Evolutionary conservation across 2,888 invertebrate species (phyloP).

Genomic region (Lasioglossum malachurum): DNA sequence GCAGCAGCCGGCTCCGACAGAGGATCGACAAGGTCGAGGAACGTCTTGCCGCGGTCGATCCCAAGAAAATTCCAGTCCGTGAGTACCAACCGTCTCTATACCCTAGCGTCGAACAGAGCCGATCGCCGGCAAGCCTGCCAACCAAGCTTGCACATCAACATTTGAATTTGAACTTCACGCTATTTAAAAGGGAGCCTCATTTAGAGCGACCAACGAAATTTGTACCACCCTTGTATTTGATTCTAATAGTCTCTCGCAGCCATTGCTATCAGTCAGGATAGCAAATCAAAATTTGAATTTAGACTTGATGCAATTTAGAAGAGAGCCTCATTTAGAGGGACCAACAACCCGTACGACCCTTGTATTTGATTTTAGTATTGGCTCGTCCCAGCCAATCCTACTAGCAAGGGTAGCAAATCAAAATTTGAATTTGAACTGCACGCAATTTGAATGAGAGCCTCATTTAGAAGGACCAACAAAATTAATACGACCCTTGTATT

Average conservation of each 20-base stretch:
- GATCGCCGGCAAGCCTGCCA: conserved; percentile 20
- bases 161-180: background rate
- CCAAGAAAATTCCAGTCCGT: conserved; percentile 97
- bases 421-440: no score
- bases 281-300: no score
- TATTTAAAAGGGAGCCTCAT: no score
- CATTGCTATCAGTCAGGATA: background rate
- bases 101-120: background rate
- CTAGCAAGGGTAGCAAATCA: background rate
- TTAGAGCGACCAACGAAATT: background rate
- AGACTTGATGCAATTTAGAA: no score
- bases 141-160: background rate
- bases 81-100: conserved; percentile 86
- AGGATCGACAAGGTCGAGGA: conserved; percentile 90
- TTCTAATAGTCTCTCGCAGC: no score
- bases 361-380: no score
- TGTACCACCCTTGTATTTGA: no score
- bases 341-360: no score
- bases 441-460: no score
- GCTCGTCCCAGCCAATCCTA: background rate
- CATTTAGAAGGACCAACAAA: no score
- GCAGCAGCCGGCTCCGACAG: conserved; percentile 90
- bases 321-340: no score
- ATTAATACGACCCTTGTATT: no score
- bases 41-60: conserved; percentile 91